These are phyloP conservation scores for Pan troglodytes DNA, from an alignment of 2,113 vertebrate species.

Conservation along the genomic window NHGRI_mPanTro3-v2.1_pri NC_072409.2:48328501-48329000, in stretches of 20 bases:
- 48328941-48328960: background rate
- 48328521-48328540: background rate
- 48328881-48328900: background rate
- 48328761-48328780: background rate
- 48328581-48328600: background rate
- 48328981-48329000: background rate
- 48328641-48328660: background rate
- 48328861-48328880: background rate
- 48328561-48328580: background rate
- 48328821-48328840: constrained; percentile 32
- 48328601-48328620: background rate
- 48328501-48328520: background rate
- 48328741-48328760: background rate
- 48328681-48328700: background rate
- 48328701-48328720: background rate
- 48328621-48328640: background rate
- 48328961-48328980: background rate
- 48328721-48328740: background rate
- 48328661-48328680: fast-evolving
- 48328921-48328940: too few relatives aligned
- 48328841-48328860: background rate
- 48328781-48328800: background rate
- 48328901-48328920: background rate
- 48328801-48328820: background rate
- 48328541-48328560: background rate